phyloP scores from a whole-genome alignment of 2,113 vertebrate species.

The Girardinichthys multiradiatus region DNA sequence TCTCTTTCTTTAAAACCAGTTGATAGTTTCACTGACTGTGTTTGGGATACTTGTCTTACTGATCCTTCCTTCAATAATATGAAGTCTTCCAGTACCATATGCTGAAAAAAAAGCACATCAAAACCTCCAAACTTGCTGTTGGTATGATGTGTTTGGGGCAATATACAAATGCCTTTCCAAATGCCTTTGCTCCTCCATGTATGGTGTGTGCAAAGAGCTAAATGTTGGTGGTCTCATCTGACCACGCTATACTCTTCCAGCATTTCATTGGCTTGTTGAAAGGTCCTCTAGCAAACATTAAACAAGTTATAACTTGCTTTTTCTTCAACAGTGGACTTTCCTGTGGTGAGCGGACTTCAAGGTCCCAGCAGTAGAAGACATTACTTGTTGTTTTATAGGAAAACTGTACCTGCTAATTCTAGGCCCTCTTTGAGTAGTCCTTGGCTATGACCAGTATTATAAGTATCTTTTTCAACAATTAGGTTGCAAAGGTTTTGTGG shows the following conservation, averaged over 20 bases:
- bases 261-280: no score
- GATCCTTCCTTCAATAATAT: not conserved
- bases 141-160: no score
- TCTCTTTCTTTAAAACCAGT: not conserved
- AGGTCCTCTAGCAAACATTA: no score
- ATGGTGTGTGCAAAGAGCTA: not conserved
- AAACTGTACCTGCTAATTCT: not conserved
- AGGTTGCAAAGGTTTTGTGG: no score
- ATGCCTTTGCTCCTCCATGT: not conserved
- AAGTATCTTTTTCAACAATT: no score
- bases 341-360: not conserved
- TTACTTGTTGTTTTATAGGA: not conserved
- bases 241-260: no score
- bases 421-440: not conserved
- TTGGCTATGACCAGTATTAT: not conserved
- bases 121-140: no score
- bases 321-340: not conserved
- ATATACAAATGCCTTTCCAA: not conserved
- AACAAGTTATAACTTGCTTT: not conserved
- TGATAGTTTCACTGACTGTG: not conserved
- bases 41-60: not conserved
- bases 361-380: not conserved
- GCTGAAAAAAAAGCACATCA: no score
- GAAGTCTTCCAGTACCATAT: not conserved
- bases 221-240: no score